Conservation (phyloP, 2,113 vertebrate species). For the Megaleporinus macrocephalus region DNA sequence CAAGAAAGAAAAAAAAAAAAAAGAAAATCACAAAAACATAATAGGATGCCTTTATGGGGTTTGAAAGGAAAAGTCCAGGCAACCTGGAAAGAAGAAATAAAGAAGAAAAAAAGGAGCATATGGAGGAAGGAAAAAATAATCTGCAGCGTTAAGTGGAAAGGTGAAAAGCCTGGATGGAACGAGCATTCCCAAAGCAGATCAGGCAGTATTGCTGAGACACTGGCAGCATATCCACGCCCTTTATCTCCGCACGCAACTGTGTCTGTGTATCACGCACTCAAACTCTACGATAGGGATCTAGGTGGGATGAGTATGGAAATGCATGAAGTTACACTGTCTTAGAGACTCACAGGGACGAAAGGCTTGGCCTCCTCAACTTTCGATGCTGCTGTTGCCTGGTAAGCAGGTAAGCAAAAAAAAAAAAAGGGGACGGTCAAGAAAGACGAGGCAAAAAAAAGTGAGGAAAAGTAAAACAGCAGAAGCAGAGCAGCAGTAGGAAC, state of each 20-base stretch:
- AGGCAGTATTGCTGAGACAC: neutral
- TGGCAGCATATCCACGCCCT: constrained; percentile 8
- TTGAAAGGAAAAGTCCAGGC: constrained; percentile 65
- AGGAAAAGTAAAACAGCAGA: neutral
- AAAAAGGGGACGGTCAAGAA: constrained; percentile 58
- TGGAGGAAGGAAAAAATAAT: constrained; percentile 19
- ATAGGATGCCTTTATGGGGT: constrained; percentile 53
- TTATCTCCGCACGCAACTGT: neutral
- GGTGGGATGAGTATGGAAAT: constrained; percentile 36
- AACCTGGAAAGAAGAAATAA: constrained; percentile 69
- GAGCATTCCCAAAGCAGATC: constrained; percentile 30
- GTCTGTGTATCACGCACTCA: neutral
- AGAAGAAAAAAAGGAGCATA: constrained; percentile 33
- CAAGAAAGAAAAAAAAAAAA: constrained; percentile 30
- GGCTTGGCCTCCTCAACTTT: constrained; percentile 78
- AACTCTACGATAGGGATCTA: constrained; percentile 10
- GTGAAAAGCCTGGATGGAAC: constrained; percentile 14
- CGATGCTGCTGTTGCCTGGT: constrained; percentile 81
- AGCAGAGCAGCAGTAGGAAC: neutral
- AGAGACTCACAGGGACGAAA: constrained; percentile 76
- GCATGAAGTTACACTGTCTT: constrained; percentile 32
- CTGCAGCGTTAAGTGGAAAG: constrained; percentile 32
- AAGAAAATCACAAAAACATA: constrained; percentile 29
- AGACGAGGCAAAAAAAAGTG: neutral
- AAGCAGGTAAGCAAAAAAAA: constrained; percentile 78